Conservation (phyloP, 2,888 invertebrate genomes). For the Amphimallon solstitiale region DNA sequence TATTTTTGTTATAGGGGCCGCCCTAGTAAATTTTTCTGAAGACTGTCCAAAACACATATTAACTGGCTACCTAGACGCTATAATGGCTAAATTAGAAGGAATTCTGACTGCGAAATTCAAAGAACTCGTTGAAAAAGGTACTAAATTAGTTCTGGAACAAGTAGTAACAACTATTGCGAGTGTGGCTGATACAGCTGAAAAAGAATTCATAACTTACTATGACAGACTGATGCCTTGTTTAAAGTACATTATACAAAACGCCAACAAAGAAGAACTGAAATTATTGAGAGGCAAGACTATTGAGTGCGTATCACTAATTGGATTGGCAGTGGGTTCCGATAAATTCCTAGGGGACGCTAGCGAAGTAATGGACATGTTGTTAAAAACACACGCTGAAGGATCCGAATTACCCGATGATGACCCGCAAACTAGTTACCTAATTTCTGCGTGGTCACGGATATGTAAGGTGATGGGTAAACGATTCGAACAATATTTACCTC, state of each 20-base stretch:
- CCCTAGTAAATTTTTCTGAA: constrained; percentile 98
- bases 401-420: constrained; percentile 89
- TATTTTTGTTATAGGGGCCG: constrained; percentile 77
- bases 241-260: constrained; percentile 96
- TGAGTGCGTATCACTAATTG: constrained; percentile 98
- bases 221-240: constrained; percentile 93
- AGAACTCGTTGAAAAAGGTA: constrained; percentile 93
- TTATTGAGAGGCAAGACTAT: constrained; percentile 95
- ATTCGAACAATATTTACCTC: constrained; percentile 90
- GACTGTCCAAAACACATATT: constrained; percentile 97
- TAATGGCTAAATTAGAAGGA: constrained; percentile 90
- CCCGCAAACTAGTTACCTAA: constrained; percentile 96
- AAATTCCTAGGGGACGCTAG: constrained; percentile 92
- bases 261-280: constrained; percentile 86
- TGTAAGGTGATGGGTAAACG: constrained; percentile 85
- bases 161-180: constrained; percentile 99
- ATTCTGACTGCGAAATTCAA: constrained; percentile 93
- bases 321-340: constrained; percentile 83
- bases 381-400: constrained; percentile 88
- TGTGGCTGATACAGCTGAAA: constrained; percentile 97
- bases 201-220: constrained; percentile 94
- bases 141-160: constrained; percentile 96
- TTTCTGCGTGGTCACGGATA: constrained; percentile 98
- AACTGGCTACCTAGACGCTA: constrained; percentile 87
- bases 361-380: constrained; percentile 93